Evolutionary conservation across 2,888 invertebrate species (phyloP).

Genomic region (Nomada lathburiana): DNA sequence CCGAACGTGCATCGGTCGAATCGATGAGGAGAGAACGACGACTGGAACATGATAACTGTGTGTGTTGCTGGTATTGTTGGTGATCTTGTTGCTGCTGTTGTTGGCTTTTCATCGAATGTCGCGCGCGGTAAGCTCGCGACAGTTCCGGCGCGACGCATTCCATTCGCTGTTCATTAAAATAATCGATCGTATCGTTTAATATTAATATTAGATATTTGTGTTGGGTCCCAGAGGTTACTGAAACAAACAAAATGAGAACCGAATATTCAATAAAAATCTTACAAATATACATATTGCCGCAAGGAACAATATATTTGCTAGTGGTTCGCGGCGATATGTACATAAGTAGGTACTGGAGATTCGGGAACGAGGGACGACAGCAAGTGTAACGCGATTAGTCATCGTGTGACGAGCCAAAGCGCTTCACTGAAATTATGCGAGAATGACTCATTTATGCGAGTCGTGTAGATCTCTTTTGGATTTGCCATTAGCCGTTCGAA

Average conservation of each 20-base stretch:
- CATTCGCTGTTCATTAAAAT: conserved; percentile 81
- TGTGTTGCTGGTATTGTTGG: conserved; percentile 63
- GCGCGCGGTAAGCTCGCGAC: conserved; percentile 78
- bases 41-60: conserved; percentile 69
- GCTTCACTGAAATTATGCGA: conserved; percentile 64
- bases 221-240: conserved; percentile 83
- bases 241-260: conserved; percentile 76
- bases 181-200: conserved; percentile 82
- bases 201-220: conserved; percentile 84
- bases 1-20: conserved; percentile 63
- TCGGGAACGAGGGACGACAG: conserved; percentile 9
- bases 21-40: conserved; percentile 77
- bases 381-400: conserved; percentile 66
- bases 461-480: not conserved
- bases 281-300: no score
- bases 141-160: conserved; percentile 77
- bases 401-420: conserved; percentile 58
- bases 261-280: not conserved
- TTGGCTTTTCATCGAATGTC: conserved; percentile 66
- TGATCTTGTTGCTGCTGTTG: conserved; percentile 43
- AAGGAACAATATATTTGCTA: not conserved
- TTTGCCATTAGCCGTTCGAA: not conserved
- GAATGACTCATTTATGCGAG: conserved; percentile 58
- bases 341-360: not conserved
- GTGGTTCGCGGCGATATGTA: not conserved